Evolutionary conservation across 2,888 invertebrate genomes (phyloP).

Genomic region (Leptinotarsa tumamoca): DNA sequence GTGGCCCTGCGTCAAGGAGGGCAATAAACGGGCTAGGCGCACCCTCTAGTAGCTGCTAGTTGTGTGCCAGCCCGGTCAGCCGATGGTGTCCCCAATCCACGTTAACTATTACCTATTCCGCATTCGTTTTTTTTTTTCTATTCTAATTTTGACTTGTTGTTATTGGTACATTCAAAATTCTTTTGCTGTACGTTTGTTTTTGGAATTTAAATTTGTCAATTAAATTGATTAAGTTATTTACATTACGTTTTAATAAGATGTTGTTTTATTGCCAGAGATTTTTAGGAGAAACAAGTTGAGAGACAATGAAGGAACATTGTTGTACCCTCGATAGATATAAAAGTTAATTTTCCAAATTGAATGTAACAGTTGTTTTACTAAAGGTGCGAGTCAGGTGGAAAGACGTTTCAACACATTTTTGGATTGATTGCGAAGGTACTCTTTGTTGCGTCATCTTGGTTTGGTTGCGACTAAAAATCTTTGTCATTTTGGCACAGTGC

Average conservation of each 20-base stretch:
- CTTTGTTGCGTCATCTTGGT: background rate
- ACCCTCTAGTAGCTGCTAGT: constrained; percentile 20
- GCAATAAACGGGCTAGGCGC: constrained; percentile 24
- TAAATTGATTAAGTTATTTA: constrained; percentile 64
- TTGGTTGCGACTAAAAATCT: constrained; percentile 34
- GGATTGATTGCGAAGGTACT: background rate
- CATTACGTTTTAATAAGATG: constrained; percentile 47
- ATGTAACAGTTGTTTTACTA: background rate
- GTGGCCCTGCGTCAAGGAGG: constrained; percentile 62
- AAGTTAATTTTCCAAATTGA: background rate
- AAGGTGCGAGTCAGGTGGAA: background rate
- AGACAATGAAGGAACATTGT: constrained; percentile 45
- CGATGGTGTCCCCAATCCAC: constrained; percentile 62
- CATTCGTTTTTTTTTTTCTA: constrained; percentile 61
- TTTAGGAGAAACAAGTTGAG: constrained; percentile 23
- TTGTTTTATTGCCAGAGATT: constrained; percentile 38
- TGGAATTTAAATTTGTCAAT: constrained; percentile 56
- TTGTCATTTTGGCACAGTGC: constrained; percentile 53
- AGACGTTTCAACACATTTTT: background rate
- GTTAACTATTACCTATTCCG: constrained; percentile 58
- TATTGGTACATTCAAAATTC: constrained; percentile 64
- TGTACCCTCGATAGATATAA: background rate
- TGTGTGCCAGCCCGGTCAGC: constrained; percentile 56
- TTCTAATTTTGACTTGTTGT: constrained; percentile 56
- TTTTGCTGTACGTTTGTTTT: constrained; percentile 58